Conservation (phyloP, 1,140 invertebrate species). For the Liolophura sinensis region DNA sequence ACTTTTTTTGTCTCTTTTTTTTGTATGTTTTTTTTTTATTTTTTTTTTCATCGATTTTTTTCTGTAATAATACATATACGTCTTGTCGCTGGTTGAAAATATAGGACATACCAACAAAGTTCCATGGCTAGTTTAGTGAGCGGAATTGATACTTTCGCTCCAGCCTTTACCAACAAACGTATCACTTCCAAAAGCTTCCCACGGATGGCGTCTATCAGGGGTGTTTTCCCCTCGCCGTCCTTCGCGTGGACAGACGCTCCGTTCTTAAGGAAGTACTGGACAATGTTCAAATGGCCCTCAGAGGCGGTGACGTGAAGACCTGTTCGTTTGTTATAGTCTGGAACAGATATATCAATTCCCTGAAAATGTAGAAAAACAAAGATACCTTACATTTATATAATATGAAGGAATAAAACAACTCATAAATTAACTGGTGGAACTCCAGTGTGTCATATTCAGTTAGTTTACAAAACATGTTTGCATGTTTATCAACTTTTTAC, state of each 20-base stretch:
- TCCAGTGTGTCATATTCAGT: too few species aligned
- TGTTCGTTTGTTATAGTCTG: slow-evolving; percentile 79
- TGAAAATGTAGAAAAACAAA: slow-evolving; percentile 25
- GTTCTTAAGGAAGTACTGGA: slow-evolving; percentile 75
- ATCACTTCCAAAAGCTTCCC: slow-evolving; percentile 44
- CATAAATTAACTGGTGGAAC: too few species aligned
- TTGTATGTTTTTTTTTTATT: too few species aligned
- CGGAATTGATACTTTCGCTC: slow-evolving; percentile 64
- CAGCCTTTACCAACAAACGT: slow-evolving; percentile 64
- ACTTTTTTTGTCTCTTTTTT: too few species aligned
- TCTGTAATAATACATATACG: too few species aligned
- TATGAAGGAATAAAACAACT: too few species aligned
- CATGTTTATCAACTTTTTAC: too few species aligned
- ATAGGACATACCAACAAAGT: slow-evolving; percentile 61
- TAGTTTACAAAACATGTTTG: too few species aligned
- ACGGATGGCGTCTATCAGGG: slow-evolving; percentile 50
- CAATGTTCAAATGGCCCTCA: slow-evolving; percentile 70
- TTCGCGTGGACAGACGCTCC: slow-evolving; percentile 84
- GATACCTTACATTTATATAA: too few species aligned
- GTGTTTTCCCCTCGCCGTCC: slow-evolving; percentile 63
- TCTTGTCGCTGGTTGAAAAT: too few species aligned
- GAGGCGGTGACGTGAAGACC: slow-evolving; percentile 80
- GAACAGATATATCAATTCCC: slow-evolving; percentile 67
- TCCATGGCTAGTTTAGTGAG: slow-evolving; percentile 65
- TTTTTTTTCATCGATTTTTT: too few species aligned